Evolutionary conservation across 2,113 vertebrate species (phyloP).

Genomic region (Meleagris gallopavo): DNA sequence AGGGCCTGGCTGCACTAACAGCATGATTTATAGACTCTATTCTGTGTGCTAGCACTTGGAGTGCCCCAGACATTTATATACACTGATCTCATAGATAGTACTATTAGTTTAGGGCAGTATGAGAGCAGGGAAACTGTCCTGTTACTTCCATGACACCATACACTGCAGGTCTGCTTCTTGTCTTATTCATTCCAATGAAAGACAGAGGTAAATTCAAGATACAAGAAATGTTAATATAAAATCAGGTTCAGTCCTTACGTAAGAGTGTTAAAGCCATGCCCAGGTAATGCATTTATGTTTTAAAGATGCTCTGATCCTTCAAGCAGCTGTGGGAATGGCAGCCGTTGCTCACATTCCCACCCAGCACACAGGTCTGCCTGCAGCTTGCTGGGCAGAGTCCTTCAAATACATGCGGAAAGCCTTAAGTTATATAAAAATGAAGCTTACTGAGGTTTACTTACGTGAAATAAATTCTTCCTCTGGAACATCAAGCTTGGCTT

Average conservation of each 20-base stretch:
- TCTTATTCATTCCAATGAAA: background rate
- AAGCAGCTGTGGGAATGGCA: background rate
- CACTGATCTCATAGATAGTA: accelerated
- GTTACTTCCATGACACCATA: background rate
- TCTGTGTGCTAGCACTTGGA: accelerated
- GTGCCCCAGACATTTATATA: accelerated
- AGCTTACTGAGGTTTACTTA: constrained; percentile 23
- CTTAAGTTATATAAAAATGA: background rate
- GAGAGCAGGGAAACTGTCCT: background rate
- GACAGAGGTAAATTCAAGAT: background rate
- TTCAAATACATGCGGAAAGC: background rate
- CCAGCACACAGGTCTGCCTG: background rate
- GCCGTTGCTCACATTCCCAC: background rate
- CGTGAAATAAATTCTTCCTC: background rate
- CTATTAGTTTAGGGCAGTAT: accelerated
- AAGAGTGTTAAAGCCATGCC: background rate
- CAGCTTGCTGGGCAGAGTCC: background rate
- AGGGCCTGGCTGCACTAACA: background rate
- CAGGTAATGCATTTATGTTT: background rate
- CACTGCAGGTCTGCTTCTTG: background rate
- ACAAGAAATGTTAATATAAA: background rate
- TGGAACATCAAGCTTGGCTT: background rate
- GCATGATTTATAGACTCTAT: background rate
- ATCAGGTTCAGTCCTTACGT: background rate
- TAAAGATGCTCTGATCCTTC: background rate